A percentile compares a stretch with the other conserved stretches of the same genome.
These are phyloP conservation scores for Anthoscopus minutus DNA, from an alignment of 2,113 vertebrate species.

Conservation along the genomic window DNA sequence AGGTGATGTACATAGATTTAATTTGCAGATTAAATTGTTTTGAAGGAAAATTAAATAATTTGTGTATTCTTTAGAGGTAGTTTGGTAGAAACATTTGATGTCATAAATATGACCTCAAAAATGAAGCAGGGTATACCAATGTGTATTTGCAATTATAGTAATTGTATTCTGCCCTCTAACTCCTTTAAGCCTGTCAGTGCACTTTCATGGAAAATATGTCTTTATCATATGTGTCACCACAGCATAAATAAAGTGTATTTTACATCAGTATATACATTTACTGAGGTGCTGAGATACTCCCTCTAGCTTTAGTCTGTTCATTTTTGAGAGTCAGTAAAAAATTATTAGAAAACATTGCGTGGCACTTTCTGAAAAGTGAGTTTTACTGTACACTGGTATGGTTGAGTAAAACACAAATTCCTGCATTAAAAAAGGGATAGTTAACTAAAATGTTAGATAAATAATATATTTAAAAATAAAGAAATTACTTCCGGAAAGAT, in stretches of 20 bases:
- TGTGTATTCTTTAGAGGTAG: not conserved
- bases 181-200: not conserved
- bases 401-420: not conserved
- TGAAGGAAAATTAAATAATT: not conserved
- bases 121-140: not conserved
- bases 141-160: not conserved
- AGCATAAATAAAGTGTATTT: not conserved
- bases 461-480: not conserved
- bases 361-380: not conserved
- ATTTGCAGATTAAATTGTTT: not conserved
- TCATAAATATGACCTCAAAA: not conserved
- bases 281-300: not conserved
- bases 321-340: not conserved
- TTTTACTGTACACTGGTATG: not conserved
- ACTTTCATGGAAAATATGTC: not conserved
- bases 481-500: not conserved
- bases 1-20: not conserved
- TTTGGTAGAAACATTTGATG: not conserved
- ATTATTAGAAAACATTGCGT: not conserved
- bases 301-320: not conserved
- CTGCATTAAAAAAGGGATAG: not conserved
- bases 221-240: not conserved
- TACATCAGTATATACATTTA: not conserved
- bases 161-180: not conserved
- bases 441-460: not conserved